Evolutionary conservation across 2,888 invertebrate species (phyloP).

Genomic region (Patella pellucida): DNA sequence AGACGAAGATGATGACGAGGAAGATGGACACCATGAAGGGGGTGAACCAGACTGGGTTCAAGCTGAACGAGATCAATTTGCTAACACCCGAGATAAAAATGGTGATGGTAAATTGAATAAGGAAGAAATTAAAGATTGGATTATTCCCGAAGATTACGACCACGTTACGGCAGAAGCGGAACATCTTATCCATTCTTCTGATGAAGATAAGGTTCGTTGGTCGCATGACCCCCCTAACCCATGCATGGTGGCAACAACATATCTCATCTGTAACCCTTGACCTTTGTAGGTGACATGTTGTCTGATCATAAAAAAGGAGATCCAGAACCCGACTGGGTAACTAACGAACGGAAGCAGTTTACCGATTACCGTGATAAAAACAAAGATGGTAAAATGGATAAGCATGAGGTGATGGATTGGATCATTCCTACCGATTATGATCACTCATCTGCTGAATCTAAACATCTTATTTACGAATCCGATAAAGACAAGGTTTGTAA

Average conservation of each 20-base stretch:
- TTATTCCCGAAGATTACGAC: conserved; percentile 94
- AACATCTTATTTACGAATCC: conserved; percentile 94
- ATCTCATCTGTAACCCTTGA: conserved; percentile 32
- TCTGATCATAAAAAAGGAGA: conserved; percentile 72
- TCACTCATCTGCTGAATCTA: conserved; percentile 95
- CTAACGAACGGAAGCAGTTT: conserved; percentile 93
- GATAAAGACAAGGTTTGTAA: conserved; percentile 82
- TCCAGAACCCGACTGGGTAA: conserved; percentile 94
- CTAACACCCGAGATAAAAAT: conserved; percentile 83
- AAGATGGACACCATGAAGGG: conserved; percentile 45
- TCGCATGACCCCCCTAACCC: background rate
- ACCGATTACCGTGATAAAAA: conserved; percentile 84
- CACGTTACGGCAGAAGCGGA: conserved; percentile 95
- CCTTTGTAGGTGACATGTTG: conserved; percentile 85
- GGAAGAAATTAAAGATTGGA: conserved; percentile 87
- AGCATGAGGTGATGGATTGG: conserved; percentile 87
- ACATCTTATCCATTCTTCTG: conserved; percentile 93
- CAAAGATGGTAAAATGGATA: conserved; percentile 87
- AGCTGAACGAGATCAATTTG: conserved; percentile 91
- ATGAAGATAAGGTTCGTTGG: conserved; percentile 79
- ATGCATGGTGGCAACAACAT: conserved; percentile 7
- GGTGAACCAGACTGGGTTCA: conserved; percentile 94
- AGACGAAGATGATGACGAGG: conserved; percentile 51
- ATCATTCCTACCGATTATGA: conserved; percentile 96
- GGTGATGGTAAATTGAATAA: conserved; percentile 87